Evolutionary conservation across 1,140 invertebrate genomes (phyloP), one percentile per base, ranked within the genome.

Genomic region (Antheraea pernyi): DNA sequence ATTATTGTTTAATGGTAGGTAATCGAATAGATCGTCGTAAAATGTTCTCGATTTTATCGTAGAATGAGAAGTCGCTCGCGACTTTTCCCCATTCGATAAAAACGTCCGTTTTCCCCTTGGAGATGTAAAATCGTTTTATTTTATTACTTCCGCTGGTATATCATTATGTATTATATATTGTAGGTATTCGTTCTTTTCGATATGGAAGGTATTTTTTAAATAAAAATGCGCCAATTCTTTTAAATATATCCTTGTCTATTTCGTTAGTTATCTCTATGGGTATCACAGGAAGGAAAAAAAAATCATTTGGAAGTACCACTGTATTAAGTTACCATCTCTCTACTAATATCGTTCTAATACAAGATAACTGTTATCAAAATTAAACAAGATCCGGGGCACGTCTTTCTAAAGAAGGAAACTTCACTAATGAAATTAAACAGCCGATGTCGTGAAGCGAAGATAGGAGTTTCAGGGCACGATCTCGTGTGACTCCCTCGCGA

Each of bases 71-170:
- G 88, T 91, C 83, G 84, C 88, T 85, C 80, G 87, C 86, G 86
- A 91, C 82, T 90, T 91, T 90, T 90, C 86, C 16, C 86, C 88
- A 89, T 91, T 90, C 86, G 79, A 85, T 86, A 90, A 90, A 91
- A 91, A 91, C 84, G 88, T 86, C 89, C 86, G 83, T 85, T 86
- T 53, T 89, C 88, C 88, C 87, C 87, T 84, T 86, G 79, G 84
- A 91, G 85, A 91, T 91, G 89, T 91, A 91, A 91, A 91, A 91
- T 91, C 86, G 88, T 91, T 91, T 91, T 90, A 91, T 91, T 91
- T 90, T 91, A 91, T 89, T 91, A 88, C 88, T 89, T 89, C 89
- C 87, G 80, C 80, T 84, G 82, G 86, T 89, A 90, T 91, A 90
- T 88, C 84, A 82, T 84, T 86, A 87, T 86, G 22, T 30, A 89